Base-by-base conservation (phyloP, 2,797 vertebrate species). In the Artibeus lituratus region DNA sequence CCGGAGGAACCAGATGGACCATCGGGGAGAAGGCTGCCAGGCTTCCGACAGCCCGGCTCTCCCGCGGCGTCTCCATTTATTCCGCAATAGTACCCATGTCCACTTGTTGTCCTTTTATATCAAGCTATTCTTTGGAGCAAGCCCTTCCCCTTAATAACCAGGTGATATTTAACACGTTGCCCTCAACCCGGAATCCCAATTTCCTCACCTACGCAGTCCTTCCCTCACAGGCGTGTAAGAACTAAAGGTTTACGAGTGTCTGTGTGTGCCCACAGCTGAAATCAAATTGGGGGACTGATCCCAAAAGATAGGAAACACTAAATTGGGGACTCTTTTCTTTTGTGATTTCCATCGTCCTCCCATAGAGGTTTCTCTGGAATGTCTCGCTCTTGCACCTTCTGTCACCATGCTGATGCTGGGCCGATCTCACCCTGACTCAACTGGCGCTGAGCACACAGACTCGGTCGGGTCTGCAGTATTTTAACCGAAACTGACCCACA, bases 21-120 rank as follows among this genome's bases (percentile, higher is more conserved):
- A 1, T 6, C 1, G 0, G 39, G 42, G 0, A 0, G 32, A 8
- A 10, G 29, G n/a, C 47, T 42, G 18, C 35, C 2, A 10, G 32
- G 32, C 12, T 1, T 10, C 10, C 6, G 44, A n/a, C 53, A 26
- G 29, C 10, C 19, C 5, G 57, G 18, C 49, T 69, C 44, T 18
- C 0, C 37, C 29, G 44, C 77, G 37, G 0, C 29, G 37, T 72
- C 83, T 89, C 62, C 24, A 7, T 3, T 47, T 70, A 32, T 24
- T 35, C 67, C 39, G 10, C 4, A 11, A 26, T 1, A 7, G 10
- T 0, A 11, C 42, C 55, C 7, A 5, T 29, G 12, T 11, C 62
- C 29, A 74, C 26, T 35, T 21, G 72, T 62, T 55, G 39, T 84
- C 42, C 24, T 77, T 72, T 78, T 7, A 0, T 47, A n/a, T 49